A percentile compares a stretch with the other conserved stretches of the same genome.
These are phyloP conservation scores for Dreissena rostriformis DNA, from an alignment of 1,140 invertebrate genomes.

Conservation along the genomic window DNA sequence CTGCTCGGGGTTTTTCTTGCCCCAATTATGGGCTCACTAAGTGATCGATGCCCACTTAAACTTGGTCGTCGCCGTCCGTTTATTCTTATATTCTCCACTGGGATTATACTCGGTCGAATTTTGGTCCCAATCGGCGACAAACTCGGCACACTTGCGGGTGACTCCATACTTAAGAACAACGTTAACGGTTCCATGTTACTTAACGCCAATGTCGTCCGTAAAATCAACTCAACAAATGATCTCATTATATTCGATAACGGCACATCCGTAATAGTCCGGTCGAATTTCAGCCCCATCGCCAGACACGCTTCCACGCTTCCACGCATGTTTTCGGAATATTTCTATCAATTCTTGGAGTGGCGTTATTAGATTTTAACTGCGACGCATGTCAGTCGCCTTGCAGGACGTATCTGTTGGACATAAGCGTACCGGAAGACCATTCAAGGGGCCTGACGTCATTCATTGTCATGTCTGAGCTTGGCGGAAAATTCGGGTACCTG, in stretches of 20 bases:
- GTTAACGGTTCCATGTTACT: not conserved
- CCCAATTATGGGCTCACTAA: conserved; percentile 94
- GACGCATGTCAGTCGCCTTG: conserved; percentile 96
- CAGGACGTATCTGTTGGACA: conserved; percentile 95
- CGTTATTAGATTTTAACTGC: conserved; percentile 96
- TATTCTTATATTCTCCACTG: conserved; percentile 93
- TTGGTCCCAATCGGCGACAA: conserved; percentile 93
- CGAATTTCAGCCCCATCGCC: too few species aligned
- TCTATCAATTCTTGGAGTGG: conserved; percentile 96
- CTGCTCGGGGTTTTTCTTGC: conserved; percentile 93
- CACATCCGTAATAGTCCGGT: too few species aligned
- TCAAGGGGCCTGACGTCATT: conserved; percentile 96
- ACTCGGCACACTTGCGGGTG: conserved; percentile 91
- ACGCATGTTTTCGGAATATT: conserved; percentile 83
- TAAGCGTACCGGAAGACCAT: conserved; percentile 96
- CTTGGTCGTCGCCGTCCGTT: conserved; percentile 95
- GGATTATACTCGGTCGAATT: conserved; percentile 86
- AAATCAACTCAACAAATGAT: too few species aligned
- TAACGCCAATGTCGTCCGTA: conserved; percentile 11
- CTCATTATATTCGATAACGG: too few species aligned
- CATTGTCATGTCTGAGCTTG: conserved; percentile 97
- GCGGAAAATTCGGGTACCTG: conserved; percentile 96
- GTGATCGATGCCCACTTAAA: conserved; percentile 91
- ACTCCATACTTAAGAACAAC: conserved; percentile 77
- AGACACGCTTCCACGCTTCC: too few species aligned